Conservation (phyloP, 2,888 invertebrate genomes). For the Tryphoninae sp. region DNA sequence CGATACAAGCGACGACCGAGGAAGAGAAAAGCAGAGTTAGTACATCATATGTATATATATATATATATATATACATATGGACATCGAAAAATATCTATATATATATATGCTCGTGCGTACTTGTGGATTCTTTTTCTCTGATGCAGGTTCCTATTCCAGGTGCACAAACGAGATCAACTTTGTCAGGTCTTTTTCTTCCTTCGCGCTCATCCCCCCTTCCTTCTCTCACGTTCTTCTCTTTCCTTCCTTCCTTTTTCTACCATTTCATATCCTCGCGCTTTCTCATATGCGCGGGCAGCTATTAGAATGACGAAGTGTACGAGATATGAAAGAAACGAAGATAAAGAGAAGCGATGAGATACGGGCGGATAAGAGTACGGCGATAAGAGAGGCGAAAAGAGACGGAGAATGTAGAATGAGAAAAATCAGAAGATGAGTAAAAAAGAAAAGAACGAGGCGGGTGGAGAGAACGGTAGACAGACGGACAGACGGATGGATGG, state of each 20-base stretch:
- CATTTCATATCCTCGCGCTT: constrained; percentile 27
- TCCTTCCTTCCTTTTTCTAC: constrained; percentile 37
- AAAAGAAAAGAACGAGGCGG: constrained; percentile 1
- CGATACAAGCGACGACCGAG: constrained; percentile 55
- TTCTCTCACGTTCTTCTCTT: constrained; percentile 21
- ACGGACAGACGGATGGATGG: constrained; percentile 32
- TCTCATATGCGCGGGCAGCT: constrained; percentile 37
- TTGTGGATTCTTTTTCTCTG: constrained; percentile 40
- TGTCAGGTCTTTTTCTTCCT: constrained; percentile 59
- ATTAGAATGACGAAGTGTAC: constrained; percentile 47
- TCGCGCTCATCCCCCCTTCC: constrained; percentile 14
- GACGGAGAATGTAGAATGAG: not conserved
- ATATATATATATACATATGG: constrained; percentile 25
- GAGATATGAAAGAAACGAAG: constrained; percentile 38
- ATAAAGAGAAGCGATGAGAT: constrained; percentile 40
- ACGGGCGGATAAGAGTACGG: not conserved
- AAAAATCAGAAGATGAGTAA: constrained; percentile 6
- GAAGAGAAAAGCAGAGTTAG: constrained; percentile 52
- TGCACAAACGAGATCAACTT: constrained; percentile 63
- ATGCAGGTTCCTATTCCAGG: constrained; percentile 59
- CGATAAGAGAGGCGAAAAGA: not conserved
- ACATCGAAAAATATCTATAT: constrained; percentile 19
- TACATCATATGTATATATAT: constrained; percentile 38
- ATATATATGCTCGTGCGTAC: constrained; percentile 32
- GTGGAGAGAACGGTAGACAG: constrained; percentile 26